Percentiles rank a stretch among this genome's conserved stretches.
Evolutionary conservation across 2,113 vertebrate species (phyloP).

Genomic region (Sander lucioperca): DNA sequence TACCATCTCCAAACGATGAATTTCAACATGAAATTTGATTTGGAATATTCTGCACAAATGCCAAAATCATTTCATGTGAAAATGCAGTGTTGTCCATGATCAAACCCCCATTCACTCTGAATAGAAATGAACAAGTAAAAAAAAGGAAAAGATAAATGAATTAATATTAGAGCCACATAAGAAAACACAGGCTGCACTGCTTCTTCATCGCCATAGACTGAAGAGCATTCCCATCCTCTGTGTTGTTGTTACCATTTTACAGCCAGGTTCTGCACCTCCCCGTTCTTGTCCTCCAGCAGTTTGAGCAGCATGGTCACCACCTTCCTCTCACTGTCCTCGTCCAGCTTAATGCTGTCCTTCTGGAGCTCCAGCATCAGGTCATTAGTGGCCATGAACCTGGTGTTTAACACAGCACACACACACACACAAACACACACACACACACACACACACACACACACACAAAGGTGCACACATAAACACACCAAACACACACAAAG

Average conservation of each 20-base stretch:
- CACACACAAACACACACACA: neutral
- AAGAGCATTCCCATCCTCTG: neutral
- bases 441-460: neutral
- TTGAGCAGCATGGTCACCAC: slow-evolving; percentile 93
- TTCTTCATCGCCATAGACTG: too few relatives aligned
- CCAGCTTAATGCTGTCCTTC: slow-evolving; percentile 96
- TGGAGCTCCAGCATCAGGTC: slow-evolving; percentile 97
- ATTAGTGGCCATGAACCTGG: slow-evolving; percentile 97
- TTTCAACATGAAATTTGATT: too few relatives aligned
- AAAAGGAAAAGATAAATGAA: too few relatives aligned
- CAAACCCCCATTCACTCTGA: too few relatives aligned
- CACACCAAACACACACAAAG: neutral
- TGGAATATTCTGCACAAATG: too few relatives aligned
- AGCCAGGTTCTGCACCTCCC: slow-evolving; percentile 96
- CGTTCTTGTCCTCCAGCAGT: slow-evolving; percentile 95
- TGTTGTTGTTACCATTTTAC: slow-evolving; percentile 89
- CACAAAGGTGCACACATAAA: neutral
- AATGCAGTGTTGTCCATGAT: too few relatives aligned
- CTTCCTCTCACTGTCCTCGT: slow-evolving; percentile 95
- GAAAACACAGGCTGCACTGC: too few relatives aligned
- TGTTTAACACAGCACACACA: slow-evolving; percentile 5
- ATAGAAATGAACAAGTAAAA: too few relatives aligned
- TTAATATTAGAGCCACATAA: too few relatives aligned
- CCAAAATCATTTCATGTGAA: too few relatives aligned
- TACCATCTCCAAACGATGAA: too few relatives aligned